Conservation (phyloP, 1,140 invertebrate species). For the Popillia japonica region DNA sequence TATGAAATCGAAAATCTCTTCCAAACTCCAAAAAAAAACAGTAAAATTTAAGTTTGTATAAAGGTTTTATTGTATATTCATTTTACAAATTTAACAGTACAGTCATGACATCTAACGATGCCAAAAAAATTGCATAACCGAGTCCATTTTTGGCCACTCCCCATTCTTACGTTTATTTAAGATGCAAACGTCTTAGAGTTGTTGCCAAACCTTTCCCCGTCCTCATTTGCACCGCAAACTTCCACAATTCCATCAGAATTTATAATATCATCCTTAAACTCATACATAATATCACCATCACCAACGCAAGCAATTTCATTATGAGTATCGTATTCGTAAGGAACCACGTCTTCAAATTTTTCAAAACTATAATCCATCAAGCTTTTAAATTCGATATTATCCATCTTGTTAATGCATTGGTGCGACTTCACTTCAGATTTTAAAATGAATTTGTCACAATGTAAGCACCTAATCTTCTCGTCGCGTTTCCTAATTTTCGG, state of each 20-base stretch:
- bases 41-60: no score
- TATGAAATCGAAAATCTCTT: no score
- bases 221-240: not conserved
- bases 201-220: not conserved
- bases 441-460: constrained; percentile 6
- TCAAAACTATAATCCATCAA: constrained; percentile 35
- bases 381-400: not conserved
- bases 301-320: not conserved
- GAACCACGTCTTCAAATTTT: constrained; percentile 10
- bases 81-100: no score
- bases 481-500: not conserved
- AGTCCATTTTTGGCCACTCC: no score
- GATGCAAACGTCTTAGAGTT: not conserved
- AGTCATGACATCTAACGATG: no score
- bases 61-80: no score
- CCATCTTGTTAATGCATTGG: not conserved
- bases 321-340: not conserved
- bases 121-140: no score
- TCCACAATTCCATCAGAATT: constrained; percentile 27
- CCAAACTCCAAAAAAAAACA: no score
- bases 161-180: no score
- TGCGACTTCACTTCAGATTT: constrained; percentile 22
- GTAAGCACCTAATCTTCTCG: constrained; percentile 4
- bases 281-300: not conserved
- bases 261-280: constrained; percentile 30